Conservation (phyloP, 2,888 invertebrate genomes). For the Drosophila incognita region DNA sequence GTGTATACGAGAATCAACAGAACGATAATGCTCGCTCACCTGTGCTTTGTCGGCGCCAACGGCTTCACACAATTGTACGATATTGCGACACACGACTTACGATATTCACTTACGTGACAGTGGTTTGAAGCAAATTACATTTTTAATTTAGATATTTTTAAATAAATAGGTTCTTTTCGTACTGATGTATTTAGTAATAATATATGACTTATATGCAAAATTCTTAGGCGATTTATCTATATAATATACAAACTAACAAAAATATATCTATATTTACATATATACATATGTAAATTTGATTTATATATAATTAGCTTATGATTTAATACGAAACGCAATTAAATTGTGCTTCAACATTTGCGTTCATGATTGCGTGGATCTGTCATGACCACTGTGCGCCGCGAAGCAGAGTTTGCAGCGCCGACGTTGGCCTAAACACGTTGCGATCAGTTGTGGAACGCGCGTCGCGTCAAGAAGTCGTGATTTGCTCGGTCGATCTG, state of each 20-base stretch:
- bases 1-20: slow-evolving; percentile 14
- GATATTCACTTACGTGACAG: slow-evolving; percentile 20
- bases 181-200: not conserved
- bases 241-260: not conserved
- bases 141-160: not conserved
- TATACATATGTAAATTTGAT: not conserved
- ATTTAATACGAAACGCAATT: not conserved
- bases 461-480: slow-evolving; percentile 61
- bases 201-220: no score
- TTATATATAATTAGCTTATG: not conserved
- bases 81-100: slow-evolving; percentile 25
- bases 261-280: not conserved
- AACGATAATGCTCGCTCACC: slow-evolving; percentile 19
- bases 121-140: not conserved
- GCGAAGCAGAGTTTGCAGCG: slow-evolving; percentile 24
- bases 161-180: not conserved
- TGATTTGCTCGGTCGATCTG: slow-evolving; percentile 47
- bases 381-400: slow-evolving; percentile 38
- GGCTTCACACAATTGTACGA: slow-evolving; percentile 33
- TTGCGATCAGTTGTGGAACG: slow-evolving; percentile 66
- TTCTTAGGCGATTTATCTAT: not conserved
- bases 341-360: not conserved
- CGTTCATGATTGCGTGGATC: not conserved
- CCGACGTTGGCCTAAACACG: slow-evolving; percentile 37
- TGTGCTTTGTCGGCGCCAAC: slow-evolving; percentile 14